Base-by-base conservation (phyloP, 2,797 vertebrate species). In the Merluccius polli region DNA sequence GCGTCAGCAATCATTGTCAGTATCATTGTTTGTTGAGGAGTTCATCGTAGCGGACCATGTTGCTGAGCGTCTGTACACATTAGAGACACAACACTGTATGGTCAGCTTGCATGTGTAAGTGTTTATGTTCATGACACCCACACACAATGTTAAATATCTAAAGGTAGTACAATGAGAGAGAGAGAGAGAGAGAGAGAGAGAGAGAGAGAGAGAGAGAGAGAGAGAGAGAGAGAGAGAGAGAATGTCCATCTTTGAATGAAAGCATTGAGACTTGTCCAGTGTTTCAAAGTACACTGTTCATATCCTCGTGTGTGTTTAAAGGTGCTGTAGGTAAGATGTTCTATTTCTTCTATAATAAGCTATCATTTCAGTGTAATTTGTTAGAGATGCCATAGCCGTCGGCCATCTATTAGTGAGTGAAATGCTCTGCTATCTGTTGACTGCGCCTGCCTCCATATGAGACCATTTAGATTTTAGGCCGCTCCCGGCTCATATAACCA, bases 101-200 rank as follows among this genome's bases (percentile, higher is more conserved):
- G 36, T 38, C 9, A 4, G 36, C 9, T 10, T 44, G 41, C 41
- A 44, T 44, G 41, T 44, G 12, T 44, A 16, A 44, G 41, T 44
- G 13, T 44, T 44, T 15, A 44, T 15, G 41, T 16, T 44, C 41
- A 44, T 44, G 41, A 44, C 41, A 16, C 15, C 41, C 41, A 44
- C 41, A 44, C 12, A n/a, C 21, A 7, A 41, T 41, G 38, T 41
- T 41, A 12, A 41, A 12, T 41, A 41, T 41, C 38, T 41, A 41
- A 7, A 41, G 38, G 33, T 35, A 35, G 33, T 35, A 3, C 33
- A 35, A 35, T n/a, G 69, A 70, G 38, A 79, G 73, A 76, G 74
- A 68, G 79, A 74, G 70, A 75, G 68, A 16, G 71, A 81, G 31
- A 74, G 80, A 82, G 76, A 82, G 80, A 80, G 79, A 71, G 80